Evolutionary conservation across 2,888 invertebrate species (phyloP).

Genomic region (Napeogenes sylphis): DNA sequence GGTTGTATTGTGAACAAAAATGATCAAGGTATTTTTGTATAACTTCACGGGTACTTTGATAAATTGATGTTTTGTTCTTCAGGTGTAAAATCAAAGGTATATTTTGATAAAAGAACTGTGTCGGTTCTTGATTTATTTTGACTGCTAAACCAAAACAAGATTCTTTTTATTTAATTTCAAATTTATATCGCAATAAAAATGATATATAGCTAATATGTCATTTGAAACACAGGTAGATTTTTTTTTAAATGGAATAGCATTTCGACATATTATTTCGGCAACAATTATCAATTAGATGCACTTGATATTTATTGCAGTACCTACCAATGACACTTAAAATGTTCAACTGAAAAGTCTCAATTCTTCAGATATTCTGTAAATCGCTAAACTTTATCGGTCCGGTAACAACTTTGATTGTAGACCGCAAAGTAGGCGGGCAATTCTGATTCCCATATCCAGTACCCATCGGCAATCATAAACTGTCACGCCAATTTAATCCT

Average conservation of each 20-base stretch:
- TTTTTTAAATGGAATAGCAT: no score
- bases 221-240: neutral
- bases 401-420: conserved; percentile 42
- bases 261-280: no score
- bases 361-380: conserved; percentile 38
- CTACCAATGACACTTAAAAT: neutral
- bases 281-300: no score
- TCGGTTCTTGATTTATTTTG: conserved; percentile 62
- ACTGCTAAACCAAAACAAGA: conserved; percentile 66
- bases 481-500: conserved; percentile 36
- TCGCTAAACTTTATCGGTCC: conserved; percentile 41
- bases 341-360: conserved; percentile 34
- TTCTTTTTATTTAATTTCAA: conserved; percentile 52
- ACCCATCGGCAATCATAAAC: conserved; percentile 35
- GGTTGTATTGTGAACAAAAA: conserved; percentile 30
- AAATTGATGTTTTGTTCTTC: conserved; percentile 62
- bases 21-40: conserved; percentile 28
- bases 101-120: conserved; percentile 46
- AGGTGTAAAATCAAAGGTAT: conserved; percentile 63
- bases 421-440: conserved; percentile 35
- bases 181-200: conserved; percentile 66
- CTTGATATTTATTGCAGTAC: neutral
- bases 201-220: conserved; percentile 39
- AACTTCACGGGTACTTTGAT: conserved; percentile 54
- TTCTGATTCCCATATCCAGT: conserved; percentile 32